Evolutionary conservation across 2,888 invertebrate genomes (phyloP), one percentile per base, ranked within the genome.

Genomic region (Microchrysa polita): DNA sequence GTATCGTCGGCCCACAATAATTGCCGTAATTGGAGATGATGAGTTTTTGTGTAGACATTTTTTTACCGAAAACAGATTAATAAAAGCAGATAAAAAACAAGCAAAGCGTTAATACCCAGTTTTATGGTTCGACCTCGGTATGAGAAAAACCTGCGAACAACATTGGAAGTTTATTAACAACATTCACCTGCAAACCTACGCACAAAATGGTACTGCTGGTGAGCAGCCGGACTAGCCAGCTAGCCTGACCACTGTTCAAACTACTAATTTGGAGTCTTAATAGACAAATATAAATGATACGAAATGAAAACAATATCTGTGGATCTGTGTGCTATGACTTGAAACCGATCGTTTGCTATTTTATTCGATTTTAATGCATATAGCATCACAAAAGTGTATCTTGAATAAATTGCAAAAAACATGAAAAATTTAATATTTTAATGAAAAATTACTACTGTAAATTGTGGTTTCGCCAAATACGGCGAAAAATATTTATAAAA

Each of bases 81-180:
- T 34, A 60, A 60, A 60, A 60, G 27, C 27, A 22, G 40, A 60
- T 16, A 60, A 27, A 60, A 18, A 1, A 57, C 27, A 34, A n/a
- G n/a, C 23, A 57, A 57, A n/a, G n/a, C n/a, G 20, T 57, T 57
- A 57, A 57, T 57, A 57, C 57, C 23, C 18, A 10, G 57, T 16
- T 18, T 57, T 34, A 34, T 57, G 23, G 23, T 57, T 14, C 23
- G 22, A 57, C 23, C 20, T 57, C 20, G 23, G 23, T 7, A 34
- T 7, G 4, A 22, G 12, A 23, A 14, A 57, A 57, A 57, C 23
- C 23, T 18, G 4, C 16, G n/a, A 18, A 12, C 57, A 34, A 34
- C 23, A 57, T 57, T 57, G 23, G 22, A 57, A 12, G 7, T 57
- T 57, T 57, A 57, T 57, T 57, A 57, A 57, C 23, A 22, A 57